Evolutionary conservation across 2,797 vertebrate genomes (phyloP), one percentile per base, ranked within the genome.

Genomic region (Muscicapa comitata): DNA sequence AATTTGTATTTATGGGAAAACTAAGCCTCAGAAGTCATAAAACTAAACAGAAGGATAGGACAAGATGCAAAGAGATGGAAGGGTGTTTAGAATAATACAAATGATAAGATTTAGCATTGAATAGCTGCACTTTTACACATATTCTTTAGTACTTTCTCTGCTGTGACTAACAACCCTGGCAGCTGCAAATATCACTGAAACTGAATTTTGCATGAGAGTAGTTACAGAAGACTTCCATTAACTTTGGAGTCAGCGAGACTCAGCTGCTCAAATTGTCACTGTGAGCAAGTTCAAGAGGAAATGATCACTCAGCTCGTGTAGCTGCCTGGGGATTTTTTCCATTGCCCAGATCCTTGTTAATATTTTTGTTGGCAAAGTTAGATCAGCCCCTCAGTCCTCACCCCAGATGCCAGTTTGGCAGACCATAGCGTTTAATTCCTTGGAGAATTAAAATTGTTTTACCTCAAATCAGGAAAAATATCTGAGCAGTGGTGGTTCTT

Each of bases 131-230:
- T 94, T 91, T 84, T 42, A 13, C 40, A 45, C 10, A 40, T 31
- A 38, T 59, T 78, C 43, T 55, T 51, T 83, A n/a, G 24, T 9
- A 28, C 23, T 43, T 18, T 48, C 13, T 93, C 57, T 81, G 38
- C 26, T 89, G 9, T 87, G 92, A 91, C 47, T 91, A 82, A 78
- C 47, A 83, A n/a, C 21, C 20, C 43, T 78, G 76, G 29, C 94
- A 91, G 62, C 90, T 63, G 37, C 54, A 94, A 78, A 80, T 95
- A 54, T 35, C 47, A 65, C 68, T 33, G 75, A 77, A 88, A 75
- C 79, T 95, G 79, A 94, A 96, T 96, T 93, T 97, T 96, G n/a
- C 87, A 93, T 95, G 85, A 93, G 72, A 78, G 6, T 37, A 70
- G 81, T 90, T 94, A 59, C n/a, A 74, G 54, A 51, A 88, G 72